Evolutionary conservation across 2,888 invertebrate species (phyloP), one percentile per base, ranked within the genome.

Genomic region (Machimus rusticus): DNA sequence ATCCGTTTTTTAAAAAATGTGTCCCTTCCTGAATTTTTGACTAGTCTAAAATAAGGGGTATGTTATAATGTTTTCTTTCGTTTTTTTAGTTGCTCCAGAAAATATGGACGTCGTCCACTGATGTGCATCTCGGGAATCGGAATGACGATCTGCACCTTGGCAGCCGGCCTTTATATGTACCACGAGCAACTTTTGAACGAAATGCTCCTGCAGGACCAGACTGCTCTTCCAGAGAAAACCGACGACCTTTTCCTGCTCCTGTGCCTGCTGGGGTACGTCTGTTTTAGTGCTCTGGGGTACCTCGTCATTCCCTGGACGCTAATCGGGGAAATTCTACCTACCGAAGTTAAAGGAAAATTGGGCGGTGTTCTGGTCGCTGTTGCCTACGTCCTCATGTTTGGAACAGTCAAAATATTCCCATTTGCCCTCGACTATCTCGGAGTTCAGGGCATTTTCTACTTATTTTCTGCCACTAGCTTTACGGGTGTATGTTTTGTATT

Each of bases 241-340:
- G 87, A 88, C 51, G 89, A 93, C 79, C 93, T 93, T 90, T 88
- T 94, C 6, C 89, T 93, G 1, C 89, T 94, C 16, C 90, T 93
- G 4, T 93, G 93, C 79, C 91, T 94, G 9, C 90, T 94, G 23
- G 91, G 93, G 6, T 94, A 94, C 90, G 93, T 94, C 6, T 93
- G 93, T 88, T 93, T 93, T 88, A 93, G 94, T 89, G 93, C 94
- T 0, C 89, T 94, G 9, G 94, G 94, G 0, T 93, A 94, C 89
- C 90, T 94, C 85, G 93, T 94, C 8, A 94, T 95, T 87, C 95
- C 95, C 1, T 95, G 95, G 95, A 94, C 94, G 4, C 90, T 95
- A 34, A 94, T 94, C 31, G 92, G 93, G 5, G 90, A 90, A 88
- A 81, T 90, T 19, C 87, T 89, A 55, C 89, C 90, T 8, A 90